Evolutionary conservation across 2,888 invertebrate species (phyloP).

Genomic region (Idaea biselata): DNA sequence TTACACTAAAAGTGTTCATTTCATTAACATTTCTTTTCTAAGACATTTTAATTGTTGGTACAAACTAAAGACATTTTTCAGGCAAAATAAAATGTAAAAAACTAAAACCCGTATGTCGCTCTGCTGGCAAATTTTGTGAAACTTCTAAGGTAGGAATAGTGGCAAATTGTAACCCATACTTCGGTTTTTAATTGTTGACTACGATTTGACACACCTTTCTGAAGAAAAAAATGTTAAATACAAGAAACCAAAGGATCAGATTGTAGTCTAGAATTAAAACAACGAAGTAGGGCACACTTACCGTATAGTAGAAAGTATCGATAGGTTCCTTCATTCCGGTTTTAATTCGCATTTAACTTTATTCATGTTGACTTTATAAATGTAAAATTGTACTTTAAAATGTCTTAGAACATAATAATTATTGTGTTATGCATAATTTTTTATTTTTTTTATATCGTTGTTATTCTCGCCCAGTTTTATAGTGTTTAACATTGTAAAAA

Average conservation of each 20-base stretch:
- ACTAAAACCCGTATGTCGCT: no score
- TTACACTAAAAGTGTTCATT: constrained; percentile 70
- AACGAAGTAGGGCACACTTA: not conserved
- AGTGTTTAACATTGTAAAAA: constrained; percentile 31
- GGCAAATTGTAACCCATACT: no score
- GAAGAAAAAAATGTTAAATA: no score
- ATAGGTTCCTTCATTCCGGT: not conserved
- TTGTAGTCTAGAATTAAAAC: not conserved
- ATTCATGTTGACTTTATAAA: not conserved
- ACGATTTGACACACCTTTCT: no score
- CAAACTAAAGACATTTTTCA: not conserved
- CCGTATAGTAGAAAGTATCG: not conserved
- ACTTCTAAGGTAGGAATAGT: no score
- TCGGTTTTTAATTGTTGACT: not conserved
- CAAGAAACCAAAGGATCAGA: no score
- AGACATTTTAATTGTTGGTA: constrained; percentile 11
- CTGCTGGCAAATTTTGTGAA: no score
- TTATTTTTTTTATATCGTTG: constrained; percentile 42
- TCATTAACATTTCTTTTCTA: constrained; percentile 15
- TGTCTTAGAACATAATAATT: constrained; percentile 47
- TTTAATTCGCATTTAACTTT: not conserved
- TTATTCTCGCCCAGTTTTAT: constrained; percentile 53
- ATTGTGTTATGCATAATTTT: constrained; percentile 50
- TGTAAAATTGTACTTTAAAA: constrained; percentile 37
- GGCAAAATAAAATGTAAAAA: not conserved